Base-by-base conservation (phyloP, 1,140 invertebrate genomes). In the Cotesia chilonis region DNA sequence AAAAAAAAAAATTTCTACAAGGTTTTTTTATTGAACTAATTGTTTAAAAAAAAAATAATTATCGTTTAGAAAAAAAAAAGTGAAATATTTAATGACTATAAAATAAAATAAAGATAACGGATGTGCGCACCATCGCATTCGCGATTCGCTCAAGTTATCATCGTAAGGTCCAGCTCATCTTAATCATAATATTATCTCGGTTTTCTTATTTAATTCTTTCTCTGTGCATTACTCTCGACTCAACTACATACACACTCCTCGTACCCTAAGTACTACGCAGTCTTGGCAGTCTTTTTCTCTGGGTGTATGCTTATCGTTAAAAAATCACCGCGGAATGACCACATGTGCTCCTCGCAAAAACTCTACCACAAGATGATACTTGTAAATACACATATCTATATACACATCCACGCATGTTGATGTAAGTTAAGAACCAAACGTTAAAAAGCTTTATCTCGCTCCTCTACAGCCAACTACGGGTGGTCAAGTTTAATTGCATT, bases 91-190 rank as follows among this genome's bases (percentile, higher is more conserved):
- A 7, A 47, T 47, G 41, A 47, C 28, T 5, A 7, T 47, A 47
- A 47, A 47, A 47, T 47, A 47, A 47, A 47, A 47, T 47, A 47
- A 28, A 41, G 6, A 47, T 37, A 14, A 75, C 82, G 83, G 83
- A 84, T 84, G 81, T 79, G 78, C 81, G 82, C 82, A 80, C 82
- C 83, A 84, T 84, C 80, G 83, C 82, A 82, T 78, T 83, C 72
- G 76, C 82, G 82, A 82, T 83, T 82, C 78, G 81, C 76, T 84
- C 77, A 83, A 82, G 78, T 82, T 79, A 78, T 38, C 35, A 72
- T 61, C 74, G 77, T 14, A 77, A 78, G 79, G 79, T 83, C 76
- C 79, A 60, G 77, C 68, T 28, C 57, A 59, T 9, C 57, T 10
- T 20, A 3, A 68, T 51, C 47, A 65, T 37, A 70, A 37, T 20